Evolutionary conservation across 2,113 vertebrate genomes (phyloP), one percentile per base, ranked within the genome.

Genomic region (Neolamprologus ventralis): DNA sequence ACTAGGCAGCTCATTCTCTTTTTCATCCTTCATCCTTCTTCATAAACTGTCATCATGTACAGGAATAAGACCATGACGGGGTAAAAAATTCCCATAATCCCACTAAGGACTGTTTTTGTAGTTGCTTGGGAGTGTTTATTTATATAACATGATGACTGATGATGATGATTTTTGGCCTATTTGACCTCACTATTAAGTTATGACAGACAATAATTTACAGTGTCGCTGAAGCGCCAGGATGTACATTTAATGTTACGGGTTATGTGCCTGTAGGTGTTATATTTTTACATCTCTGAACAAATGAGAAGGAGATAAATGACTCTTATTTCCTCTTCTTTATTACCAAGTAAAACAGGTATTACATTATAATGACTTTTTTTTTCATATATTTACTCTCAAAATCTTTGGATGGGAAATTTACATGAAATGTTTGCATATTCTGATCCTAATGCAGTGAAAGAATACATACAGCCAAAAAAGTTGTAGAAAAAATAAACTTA

Each of bases 351-450:
- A 87, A 95, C 13, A 92, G 95, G 93, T 95, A 95, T 96, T 96
- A 97, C 91, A 95, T 94, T 95, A 96, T 96, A 95, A 93, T 94
- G 91, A 97, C 83, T 94, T 95, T 95, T 96, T 96, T 94, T 94
- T 91, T 88, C 81, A 96, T 95, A 95, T 97, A 96, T 96, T 96
- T 96, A 94, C 96, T 96, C 93, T 94, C 93, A 95, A 96, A 97
- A 97, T 96, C 96, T 96, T 96, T 96, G 97, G 88, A 92, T 91
- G 96, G 96, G 93, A 95, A 96, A 95, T 96, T 93, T 95, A 95
- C 95, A 95, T 90, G 95, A 96, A 96, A 95, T 96, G 96, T 97
- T 98, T 99, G 98, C 97, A 98, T 98, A 98, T 98, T 97, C 91
- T 94, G 97, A 96, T 96, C 96, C 95, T 89, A 94, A 95, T 95